Evolutionary conservation across 1,140 invertebrate species (phyloP).

Genomic region (Saccostrea echinata): DNA sequence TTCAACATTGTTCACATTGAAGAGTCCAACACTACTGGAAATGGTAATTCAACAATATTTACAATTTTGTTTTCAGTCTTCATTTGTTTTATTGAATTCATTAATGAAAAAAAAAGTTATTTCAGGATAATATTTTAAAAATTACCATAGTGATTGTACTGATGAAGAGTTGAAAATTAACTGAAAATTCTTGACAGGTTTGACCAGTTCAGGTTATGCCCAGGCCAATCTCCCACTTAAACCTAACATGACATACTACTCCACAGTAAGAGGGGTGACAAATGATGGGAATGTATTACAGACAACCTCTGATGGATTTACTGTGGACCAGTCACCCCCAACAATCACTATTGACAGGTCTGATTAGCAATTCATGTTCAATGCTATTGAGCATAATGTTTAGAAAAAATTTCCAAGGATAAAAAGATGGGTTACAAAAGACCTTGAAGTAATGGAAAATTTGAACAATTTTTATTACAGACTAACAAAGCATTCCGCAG

Average conservation of each 20-base stretch:
- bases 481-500: background rate
- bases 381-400: background rate
- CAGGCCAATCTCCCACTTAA: slow-evolving; percentile 57
- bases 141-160: background rate
- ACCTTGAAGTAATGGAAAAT: background rate
- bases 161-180: background rate
- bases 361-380: background rate
- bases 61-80: background rate
- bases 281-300: slow-evolving; percentile 65
- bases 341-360: slow-evolving; percentile 62
- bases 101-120: background rate
- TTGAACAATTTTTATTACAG: background rate
- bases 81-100: background rate
- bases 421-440: background rate
- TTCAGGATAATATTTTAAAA: background rate
- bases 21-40: slow-evolving; percentile 54
- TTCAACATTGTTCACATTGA: slow-evolving; percentile 60
- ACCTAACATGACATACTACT: slow-evolving; percentile 62
- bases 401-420: background rate
- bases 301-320: slow-evolving; percentile 66
- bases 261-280: slow-evolving; percentile 65
- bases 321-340: slow-evolving; percentile 62
- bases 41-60: slow-evolving; percentile 49
- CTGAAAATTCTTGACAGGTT: slow-evolving; percentile 53
- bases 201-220: slow-evolving; percentile 62